Evolutionary conservation across 2,113 vertebrate genomes (phyloP).

Genomic region (Chaenocephalus aceratus): DNA sequence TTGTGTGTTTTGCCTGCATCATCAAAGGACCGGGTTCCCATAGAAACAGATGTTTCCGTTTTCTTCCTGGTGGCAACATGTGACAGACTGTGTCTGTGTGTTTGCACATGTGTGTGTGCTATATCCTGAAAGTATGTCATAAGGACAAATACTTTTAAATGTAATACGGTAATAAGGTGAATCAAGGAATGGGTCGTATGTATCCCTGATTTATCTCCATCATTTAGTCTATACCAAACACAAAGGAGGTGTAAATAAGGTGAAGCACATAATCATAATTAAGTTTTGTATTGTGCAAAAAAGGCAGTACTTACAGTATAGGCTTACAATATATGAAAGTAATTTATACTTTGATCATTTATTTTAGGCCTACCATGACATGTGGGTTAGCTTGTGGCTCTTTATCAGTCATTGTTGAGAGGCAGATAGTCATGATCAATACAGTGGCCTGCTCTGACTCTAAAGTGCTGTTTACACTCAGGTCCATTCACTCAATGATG

Average conservation of each 20-base stretch:
- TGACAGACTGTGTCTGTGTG: conserved; percentile 50
- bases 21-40: conserved; percentile 66
- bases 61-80: conserved; percentile 48
- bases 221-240: background rate
- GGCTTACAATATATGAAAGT: conserved; percentile 7
- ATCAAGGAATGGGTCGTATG: background rate
- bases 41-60: conserved; percentile 71
- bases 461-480: conserved; percentile 49
- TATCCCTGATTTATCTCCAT: conserved; percentile 29
- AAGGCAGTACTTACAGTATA: background rate
- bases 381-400: conserved; percentile 24
- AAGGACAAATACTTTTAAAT: conserved; percentile 11
- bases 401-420: conserved; percentile 37
- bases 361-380: conserved; percentile 8
- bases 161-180: conserved; percentile 22
- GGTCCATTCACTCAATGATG: conserved; percentile 14
- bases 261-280: background rate
- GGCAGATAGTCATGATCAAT: conserved; percentile 53
- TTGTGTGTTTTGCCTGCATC: conserved; percentile 56
- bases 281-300: background rate
- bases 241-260: conserved; percentile 13
- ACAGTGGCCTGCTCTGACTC: conserved; percentile 46
- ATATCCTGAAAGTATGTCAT: conserved; percentile 16
- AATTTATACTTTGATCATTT: conserved; percentile 13
- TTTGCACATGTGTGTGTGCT: conserved; percentile 2